phyloP scores from a whole-genome alignment of 1,140 invertebrate species.

The Lordiphosa mommai region DNA sequence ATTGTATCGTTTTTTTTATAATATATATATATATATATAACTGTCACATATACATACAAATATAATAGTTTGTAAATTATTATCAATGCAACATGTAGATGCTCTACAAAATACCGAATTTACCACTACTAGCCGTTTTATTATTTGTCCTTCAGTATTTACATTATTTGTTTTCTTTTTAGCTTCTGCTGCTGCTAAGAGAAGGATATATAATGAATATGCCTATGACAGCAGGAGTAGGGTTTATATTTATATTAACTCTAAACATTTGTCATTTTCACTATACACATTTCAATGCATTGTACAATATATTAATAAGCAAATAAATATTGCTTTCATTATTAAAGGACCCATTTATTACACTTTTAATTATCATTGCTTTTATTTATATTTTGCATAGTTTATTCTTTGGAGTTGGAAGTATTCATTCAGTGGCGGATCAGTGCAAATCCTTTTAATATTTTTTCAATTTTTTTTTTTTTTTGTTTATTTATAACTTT shows the following conservation, averaged over 20 bases:
- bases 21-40: slow-evolving; percentile 35
- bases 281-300: slow-evolving; percentile 4
- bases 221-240: background rate
- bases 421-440: background rate
- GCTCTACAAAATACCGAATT: slow-evolving; percentile 74
- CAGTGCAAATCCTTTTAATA: background rate
- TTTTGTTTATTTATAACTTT: slow-evolving; percentile 14
- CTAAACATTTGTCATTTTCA: slow-evolving; percentile 14
- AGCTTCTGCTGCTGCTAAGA: slow-evolving; percentile 8
- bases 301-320: slow-evolving; percentile 21
- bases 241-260: slow-evolving; percentile 10
- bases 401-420: background rate
- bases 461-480: background rate
- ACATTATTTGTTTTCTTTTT: slow-evolving; percentile 33
- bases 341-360: slow-evolving; percentile 31
- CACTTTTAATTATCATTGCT: slow-evolving; percentile 38
- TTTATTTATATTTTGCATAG: slow-evolving; percentile 14
- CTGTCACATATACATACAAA: slow-evolving; percentile 54
- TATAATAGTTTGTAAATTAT: slow-evolving; percentile 72
- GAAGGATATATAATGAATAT: background rate
- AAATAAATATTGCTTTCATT: slow-evolving; percentile 51
- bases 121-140: slow-evolving; percentile 44
- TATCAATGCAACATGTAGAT: slow-evolving; percentile 77
- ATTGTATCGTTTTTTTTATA: slow-evolving; percentile 7
- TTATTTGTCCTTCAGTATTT: slow-evolving; percentile 63